A percentile compares a stretch with the other conserved stretches of the same genome.
Conservation (phyloP, 2,888 invertebrate species). For the Acanthosoma haemorrhoidale region DNA sequence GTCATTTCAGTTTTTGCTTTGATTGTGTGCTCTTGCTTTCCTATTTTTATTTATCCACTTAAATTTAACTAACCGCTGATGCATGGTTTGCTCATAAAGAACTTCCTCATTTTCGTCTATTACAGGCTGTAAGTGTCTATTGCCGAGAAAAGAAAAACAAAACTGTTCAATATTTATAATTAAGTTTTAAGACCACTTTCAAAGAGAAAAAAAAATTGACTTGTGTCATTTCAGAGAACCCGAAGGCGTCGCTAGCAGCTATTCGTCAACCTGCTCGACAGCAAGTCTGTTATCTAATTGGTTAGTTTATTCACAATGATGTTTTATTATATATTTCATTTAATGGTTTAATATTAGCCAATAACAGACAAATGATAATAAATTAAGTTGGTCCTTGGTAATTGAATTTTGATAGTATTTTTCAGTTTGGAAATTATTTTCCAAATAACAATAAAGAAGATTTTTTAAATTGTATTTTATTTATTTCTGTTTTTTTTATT, state of each 20-base stretch:
- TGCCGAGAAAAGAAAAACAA: too few relatives aligned
- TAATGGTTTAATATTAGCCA: background rate
- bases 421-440: background rate
- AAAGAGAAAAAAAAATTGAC: background rate
- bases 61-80: background rate
- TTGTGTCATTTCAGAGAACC: conserved; percentile 33
- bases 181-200: too few relatives aligned
- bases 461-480: background rate
- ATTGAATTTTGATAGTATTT: background rate
- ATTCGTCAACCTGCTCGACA: conserved; percentile 43
- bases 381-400: too few relatives aligned
- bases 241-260: conserved; percentile 35
- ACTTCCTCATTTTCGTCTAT: too few relatives aligned
- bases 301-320: conserved; percentile 29
- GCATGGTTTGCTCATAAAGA: background rate
- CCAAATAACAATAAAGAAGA: background rate
- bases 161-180: too few relatives aligned
- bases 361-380: too few relatives aligned
- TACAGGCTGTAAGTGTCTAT: background rate
- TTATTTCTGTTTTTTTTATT: background rate
- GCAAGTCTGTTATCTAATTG: conserved; percentile 40
- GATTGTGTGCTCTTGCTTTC: background rate
- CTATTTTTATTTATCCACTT: background rate
- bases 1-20: background rate
- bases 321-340: background rate